phyloP scores from a whole-genome alignment of 2,797 vertebrate species.

The Agapornis canus region DNA sequence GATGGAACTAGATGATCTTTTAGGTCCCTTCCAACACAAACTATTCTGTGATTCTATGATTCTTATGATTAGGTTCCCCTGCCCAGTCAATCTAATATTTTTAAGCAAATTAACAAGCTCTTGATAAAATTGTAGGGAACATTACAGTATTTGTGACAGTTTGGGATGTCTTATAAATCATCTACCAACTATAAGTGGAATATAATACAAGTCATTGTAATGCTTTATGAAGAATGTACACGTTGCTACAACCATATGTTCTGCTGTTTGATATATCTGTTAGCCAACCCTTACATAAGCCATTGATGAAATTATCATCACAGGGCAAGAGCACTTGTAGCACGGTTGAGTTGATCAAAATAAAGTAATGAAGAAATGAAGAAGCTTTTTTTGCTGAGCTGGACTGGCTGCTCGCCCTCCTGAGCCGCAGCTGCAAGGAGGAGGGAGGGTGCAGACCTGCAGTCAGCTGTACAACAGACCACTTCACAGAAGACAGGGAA shows the following conservation, averaged over 20 bases:
- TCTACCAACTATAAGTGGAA: background rate
- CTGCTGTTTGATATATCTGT: background rate
- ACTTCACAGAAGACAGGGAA: accelerated
- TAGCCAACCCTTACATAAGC: constrained; percentile 49
- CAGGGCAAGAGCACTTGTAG: background rate
- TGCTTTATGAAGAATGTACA: background rate
- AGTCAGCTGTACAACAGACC: background rate
- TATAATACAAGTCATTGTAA: background rate
- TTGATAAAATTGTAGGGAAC: background rate
- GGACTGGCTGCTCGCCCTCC: background rate
- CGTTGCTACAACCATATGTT: background rate
- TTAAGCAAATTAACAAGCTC: background rate
- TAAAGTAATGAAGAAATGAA: background rate
- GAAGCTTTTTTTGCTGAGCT: background rate
- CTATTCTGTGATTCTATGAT: background rate
- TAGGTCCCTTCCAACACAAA: background rate
- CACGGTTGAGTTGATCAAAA: background rate
- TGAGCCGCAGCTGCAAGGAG: background rate
- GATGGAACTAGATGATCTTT: background rate
- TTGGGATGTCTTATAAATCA: background rate
- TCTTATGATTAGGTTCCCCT: background rate
- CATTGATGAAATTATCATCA: constrained; percentile 17
- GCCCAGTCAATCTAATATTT: background rate
- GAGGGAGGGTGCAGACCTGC: background rate
- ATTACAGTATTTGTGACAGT: background rate